These are phyloP conservation scores for Benthosema pterotum DNA, from an alignment of 2,797 vertebrate species.

Conservation along the genomic window DNA sequence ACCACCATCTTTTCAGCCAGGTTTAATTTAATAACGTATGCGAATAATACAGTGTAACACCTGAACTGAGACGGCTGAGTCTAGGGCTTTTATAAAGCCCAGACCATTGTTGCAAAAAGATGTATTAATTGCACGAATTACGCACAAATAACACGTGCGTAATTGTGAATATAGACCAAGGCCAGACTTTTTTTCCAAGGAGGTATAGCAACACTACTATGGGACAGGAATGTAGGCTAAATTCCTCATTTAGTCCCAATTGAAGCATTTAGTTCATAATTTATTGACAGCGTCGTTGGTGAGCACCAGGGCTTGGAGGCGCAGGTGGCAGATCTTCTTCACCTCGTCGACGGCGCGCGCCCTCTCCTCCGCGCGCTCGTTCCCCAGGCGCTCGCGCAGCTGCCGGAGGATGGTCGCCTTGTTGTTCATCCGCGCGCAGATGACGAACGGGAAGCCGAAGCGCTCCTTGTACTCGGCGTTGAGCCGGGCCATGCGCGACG, in stretches of 20 bases:
- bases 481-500: slow-evolving; percentile 63
- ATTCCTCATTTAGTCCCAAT: too few relatives aligned
- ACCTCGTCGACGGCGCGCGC: slow-evolving; percentile 80
- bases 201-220: too few relatives aligned
- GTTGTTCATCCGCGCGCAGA: slow-evolving; percentile 81
- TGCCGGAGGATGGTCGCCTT: slow-evolving; percentile 66
- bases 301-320: slow-evolving; percentile 69
- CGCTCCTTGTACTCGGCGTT: slow-evolving; percentile 81
- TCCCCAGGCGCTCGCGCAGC: slow-evolving; percentile 68
- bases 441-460: slow-evolving; percentile 86
- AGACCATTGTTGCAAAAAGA: too few relatives aligned
- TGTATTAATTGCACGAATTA: too few relatives aligned
- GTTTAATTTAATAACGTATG: slow-evolving; percentile 28
- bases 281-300: slow-evolving; percentile 40
- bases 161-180: too few relatives aligned
- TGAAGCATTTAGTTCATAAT: slow-evolving; percentile 27
- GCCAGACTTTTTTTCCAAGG: too few relatives aligned
- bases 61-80: too few relatives aligned
- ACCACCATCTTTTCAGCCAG: neutral
- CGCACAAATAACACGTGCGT: too few relatives aligned
- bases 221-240: too few relatives aligned
- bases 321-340: slow-evolving; percentile 83
- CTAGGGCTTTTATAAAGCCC: too few relatives aligned
- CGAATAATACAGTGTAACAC: slow-evolving; percentile 9
- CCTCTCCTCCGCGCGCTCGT: slow-evolving; percentile 68